Base-by-base conservation (phyloP, 2,797 vertebrate species). In the Periparus ater region DNA sequence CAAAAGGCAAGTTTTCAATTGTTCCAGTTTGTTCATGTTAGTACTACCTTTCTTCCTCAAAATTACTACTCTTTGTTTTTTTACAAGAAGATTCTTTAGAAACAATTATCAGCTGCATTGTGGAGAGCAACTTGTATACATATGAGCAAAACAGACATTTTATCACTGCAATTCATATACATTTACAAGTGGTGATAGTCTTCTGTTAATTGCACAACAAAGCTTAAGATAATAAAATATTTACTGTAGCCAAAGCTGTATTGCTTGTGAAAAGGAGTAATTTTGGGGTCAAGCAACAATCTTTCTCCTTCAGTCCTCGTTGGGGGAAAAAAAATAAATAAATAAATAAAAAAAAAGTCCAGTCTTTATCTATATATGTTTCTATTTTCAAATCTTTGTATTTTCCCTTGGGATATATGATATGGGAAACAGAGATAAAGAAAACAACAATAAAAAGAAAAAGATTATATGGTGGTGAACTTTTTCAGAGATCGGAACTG, bases 1-100 rank as follows among this genome's bases (percentile, higher is more conserved):
- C 18, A 79, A 74, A 79, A 88, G 7, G 16, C 29, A 73, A 81
- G 54, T 88, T 58, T 83, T 80, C 50, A 63, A 18, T 34, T 0
- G 0, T 44, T 66, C 30, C 44, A 30, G 11, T 85, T 88, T 30
- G 7, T 63, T 82, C 40, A 61, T 2, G 14, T 72, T 29, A 17
- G 47, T 79, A 85, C 51, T 66, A 19, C 38, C 16, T 25, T 65
- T 47, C 21, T 51, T 88, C 6, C 16, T 27, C 48, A 48, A 95
- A 96, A 84, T 72, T 4, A 89, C 38, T 5, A 89, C 38, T 40
- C 42, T 54, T 80, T 58, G 66, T 48, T 73, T 91, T 76, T 40
- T 40, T 40, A 21, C 30, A 90, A 32, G 85, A 96, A 80, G 17
- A 82, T 89, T 74, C 42, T 70, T 55, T 91, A 77, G 42, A 95